Base-by-base conservation (phyloP, 1,140 invertebrate genomes). In the Polyergus mexicanus region DNA sequence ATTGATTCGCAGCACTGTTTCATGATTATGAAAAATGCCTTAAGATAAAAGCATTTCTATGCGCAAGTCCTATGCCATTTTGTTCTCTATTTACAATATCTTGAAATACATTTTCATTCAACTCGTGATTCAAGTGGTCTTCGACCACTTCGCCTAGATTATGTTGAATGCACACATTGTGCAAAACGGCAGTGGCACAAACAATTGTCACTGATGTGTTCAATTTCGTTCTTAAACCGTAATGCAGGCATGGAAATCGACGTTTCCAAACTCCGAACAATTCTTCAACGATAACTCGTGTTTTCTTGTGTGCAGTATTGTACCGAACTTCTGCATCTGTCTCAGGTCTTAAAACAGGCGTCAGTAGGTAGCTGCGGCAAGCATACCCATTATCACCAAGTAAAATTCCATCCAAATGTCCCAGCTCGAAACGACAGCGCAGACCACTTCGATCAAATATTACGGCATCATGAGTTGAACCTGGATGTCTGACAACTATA, bases 231-330 rank as follows among this genome's bases (percentile, higher is more conserved):
- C 63, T 35, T 66, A 66, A 66, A 4, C 35, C 35, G 19, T 66
- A 66, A 22, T 66, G 7, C 32, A 66, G 13, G 19, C 63, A 66
- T 66, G 63, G 63, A 66, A 66, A 66, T 22, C 63, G 63, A 66
- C n/a, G 63, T 66, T 66, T 66, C 63, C 63, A 66, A 22, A 35
- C n/a, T 38, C 63, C 35, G 6, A 66, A 66, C 11, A 66, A 5
- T 66, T 66, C 35, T 35, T 62, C 63, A 22, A 66, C 35, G 7
- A 41, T 41, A 41, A 66, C 63, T 41, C 19, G n/a, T 22, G 35
- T 66, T 22, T 66, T 66, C 3, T 8, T 66, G 19, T 25, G 58
- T 60, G 66, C 41, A 44, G 35, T 28, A 28, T 63, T 63, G 28
- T 63, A 63, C 16, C 16, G 16, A 7, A 63, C 2, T 63, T 63